Conservation (phyloP, 2,888 invertebrate genomes). For the Drosophila vallismaia region DNA sequence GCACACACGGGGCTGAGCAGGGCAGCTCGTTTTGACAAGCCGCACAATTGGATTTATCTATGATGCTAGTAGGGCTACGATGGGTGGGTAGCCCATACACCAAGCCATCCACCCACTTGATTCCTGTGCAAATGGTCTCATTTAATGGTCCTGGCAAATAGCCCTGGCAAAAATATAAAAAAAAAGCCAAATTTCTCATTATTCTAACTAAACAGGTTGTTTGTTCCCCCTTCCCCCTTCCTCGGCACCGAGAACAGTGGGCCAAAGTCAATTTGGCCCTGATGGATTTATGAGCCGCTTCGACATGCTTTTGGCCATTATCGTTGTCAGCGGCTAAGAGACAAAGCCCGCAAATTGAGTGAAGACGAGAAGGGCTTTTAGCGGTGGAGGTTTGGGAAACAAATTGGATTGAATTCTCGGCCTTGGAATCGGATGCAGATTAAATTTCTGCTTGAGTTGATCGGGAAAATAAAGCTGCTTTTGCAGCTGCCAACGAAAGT, state of each 20-base stretch:
- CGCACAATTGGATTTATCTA: constrained; percentile 73
- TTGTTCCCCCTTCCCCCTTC: constrained; percentile 6
- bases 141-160: constrained; percentile 68
- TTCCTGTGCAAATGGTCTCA: constrained; percentile 57
- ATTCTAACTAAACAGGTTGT: constrained; percentile 79
- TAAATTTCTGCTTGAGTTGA: constrained; percentile 17
- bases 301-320: constrained; percentile 5
- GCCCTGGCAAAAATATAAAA: constrained; percentile 23
- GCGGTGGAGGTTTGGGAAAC: constrained; percentile 5
- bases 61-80: constrained; percentile 40
- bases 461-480: constrained; percentile 7
- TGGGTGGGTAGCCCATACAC: background rate
- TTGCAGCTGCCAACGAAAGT: constrained; percentile 30
- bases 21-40: constrained; percentile 64
- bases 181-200: constrained; percentile 71
- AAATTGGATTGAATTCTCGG: constrained; percentile 31
- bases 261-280: constrained; percentile 24
- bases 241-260: constrained; percentile 46
- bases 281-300: constrained; percentile 37
- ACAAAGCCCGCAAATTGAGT: constrained; percentile 28
- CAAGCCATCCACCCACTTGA: constrained; percentile 16
- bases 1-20: constrained; percentile 5
- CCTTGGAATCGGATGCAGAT: constrained; percentile 1
- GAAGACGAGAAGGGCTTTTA: constrained; percentile 17
- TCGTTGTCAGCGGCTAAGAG: constrained; percentile 6